phyloP scores from a whole-genome alignment of 1,140 invertebrate species.

The Monomorium pharaonis region DNA sequence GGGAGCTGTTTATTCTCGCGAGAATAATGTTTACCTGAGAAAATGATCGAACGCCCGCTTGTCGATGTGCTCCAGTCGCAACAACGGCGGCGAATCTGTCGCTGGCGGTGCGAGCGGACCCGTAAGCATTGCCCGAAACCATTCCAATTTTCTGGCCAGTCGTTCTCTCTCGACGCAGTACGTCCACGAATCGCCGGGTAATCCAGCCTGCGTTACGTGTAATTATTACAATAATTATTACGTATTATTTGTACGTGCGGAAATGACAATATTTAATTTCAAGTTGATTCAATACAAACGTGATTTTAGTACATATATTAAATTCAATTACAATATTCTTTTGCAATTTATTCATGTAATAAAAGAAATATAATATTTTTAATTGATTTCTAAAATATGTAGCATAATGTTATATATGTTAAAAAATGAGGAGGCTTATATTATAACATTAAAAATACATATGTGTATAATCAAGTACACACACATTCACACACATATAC shows the following conservation, averaged over 20 bases:
- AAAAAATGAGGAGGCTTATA: background rate
- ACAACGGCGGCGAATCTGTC: constrained; percentile 74
- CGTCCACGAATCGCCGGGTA: constrained; percentile 80
- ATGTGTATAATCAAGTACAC: too few relatives aligned
- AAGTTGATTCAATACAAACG: too few relatives aligned
- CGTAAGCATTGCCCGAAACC: constrained; percentile 87
- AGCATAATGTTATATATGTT: background rate
- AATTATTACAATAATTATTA: background rate
- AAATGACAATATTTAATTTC: background rate
- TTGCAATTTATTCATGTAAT: background rate
- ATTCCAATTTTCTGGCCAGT: constrained; percentile 78
- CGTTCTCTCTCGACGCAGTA: constrained; percentile 78
- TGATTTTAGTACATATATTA: background rate
- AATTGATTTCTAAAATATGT: background rate
- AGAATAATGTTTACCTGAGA: constrained; percentile 84
- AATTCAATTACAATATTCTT: background rate
- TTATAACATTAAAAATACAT: background rate
- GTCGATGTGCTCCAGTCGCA: constrained; percentile 87
- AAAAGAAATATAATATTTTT: background rate
- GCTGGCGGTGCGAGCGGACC: constrained; percentile 84
- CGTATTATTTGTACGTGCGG: background rate
- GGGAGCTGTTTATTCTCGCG: background rate
- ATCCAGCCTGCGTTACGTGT: constrained; percentile 73
- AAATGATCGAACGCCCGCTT: constrained; percentile 89
- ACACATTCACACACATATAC: too few relatives aligned